Evolutionary conservation across 2,113 vertebrate species (phyloP).

Genomic region (Parus major): DNA sequence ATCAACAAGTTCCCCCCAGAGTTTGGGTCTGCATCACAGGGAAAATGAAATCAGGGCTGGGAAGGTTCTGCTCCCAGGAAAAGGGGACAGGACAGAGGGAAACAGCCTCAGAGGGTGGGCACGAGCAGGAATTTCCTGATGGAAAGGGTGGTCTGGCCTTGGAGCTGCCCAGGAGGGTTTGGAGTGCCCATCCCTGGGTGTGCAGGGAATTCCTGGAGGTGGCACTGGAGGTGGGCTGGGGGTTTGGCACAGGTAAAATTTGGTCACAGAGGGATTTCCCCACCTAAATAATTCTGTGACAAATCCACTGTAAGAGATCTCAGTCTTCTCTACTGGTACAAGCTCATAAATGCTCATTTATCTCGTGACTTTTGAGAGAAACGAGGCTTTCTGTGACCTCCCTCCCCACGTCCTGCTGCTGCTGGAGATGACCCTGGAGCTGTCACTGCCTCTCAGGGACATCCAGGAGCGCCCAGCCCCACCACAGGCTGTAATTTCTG

Average conservation of each 20-base stretch:
- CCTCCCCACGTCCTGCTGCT: background rate
- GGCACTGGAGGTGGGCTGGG: background rate
- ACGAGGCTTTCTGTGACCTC: background rate
- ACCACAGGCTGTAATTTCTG: background rate
- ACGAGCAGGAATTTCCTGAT: background rate
- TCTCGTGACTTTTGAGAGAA: rapidly evolving
- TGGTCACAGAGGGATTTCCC: background rate
- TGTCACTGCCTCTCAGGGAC: background rate
- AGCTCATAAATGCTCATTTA: background rate
- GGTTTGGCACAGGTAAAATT: rapidly evolving
- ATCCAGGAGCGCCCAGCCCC: rapidly evolving
- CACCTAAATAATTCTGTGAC: background rate
- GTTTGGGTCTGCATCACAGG: background rate
- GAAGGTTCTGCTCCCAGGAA: background rate
- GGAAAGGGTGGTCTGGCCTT: background rate
- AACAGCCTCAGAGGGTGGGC: background rate
- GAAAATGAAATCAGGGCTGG: background rate
- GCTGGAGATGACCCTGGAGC: background rate
- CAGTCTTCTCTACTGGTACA: rapidly evolving
- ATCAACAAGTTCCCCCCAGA: background rate
- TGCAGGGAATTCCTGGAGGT: background rate
- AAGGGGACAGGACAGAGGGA: background rate
- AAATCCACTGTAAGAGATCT: rapidly evolving
- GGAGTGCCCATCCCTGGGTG: background rate
- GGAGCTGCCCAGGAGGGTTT: background rate